phyloP scores from a whole-genome alignment of 1,140 invertebrate species.

The Musca domestica region DNA sequence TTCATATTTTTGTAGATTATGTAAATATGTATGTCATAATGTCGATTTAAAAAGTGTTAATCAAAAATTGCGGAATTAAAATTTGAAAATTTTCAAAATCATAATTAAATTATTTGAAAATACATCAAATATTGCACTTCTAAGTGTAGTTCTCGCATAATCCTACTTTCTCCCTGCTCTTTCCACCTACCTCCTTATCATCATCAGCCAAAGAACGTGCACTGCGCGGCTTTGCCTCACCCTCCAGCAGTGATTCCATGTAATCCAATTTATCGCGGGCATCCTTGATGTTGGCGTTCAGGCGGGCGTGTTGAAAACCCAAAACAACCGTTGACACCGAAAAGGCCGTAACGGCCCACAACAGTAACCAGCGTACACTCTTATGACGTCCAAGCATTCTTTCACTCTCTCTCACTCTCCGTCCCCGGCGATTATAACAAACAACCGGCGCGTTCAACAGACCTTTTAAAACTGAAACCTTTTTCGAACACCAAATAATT shows the following conservation, averaged over 20 bases:
- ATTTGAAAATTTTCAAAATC: too few species aligned
- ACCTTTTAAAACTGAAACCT: neutral
- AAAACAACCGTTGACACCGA: constrained; percentile 53
- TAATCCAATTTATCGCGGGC: constrained; percentile 39
- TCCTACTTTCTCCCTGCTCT: neutral
- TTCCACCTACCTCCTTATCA: constrained; percentile 10
- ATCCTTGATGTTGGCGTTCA: constrained; percentile 38
- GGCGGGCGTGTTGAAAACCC: constrained; percentile 42
- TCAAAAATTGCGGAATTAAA: too few species aligned
- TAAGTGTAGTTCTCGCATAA: too few species aligned
- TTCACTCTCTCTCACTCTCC: too few species aligned
- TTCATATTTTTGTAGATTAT: too few species aligned
- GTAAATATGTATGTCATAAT: too few species aligned
- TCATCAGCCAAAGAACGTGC: neutral
- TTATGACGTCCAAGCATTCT: constrained; percentile 25
- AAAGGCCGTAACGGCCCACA: constrained; percentile 48
- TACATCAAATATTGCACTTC: too few species aligned
- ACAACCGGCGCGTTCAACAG: neutral
- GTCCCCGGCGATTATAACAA: neutral
- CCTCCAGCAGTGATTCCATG: constrained; percentile 23
- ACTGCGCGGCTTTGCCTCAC: neutral
- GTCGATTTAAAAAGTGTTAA: too few species aligned
- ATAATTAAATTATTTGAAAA: too few species aligned
- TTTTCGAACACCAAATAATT: too few species aligned
- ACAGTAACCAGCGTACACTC: constrained; percentile 36